Evolutionary conservation across 2,888 invertebrate genomes (phyloP).

Genomic region (Heliothis peltigera): DNA sequence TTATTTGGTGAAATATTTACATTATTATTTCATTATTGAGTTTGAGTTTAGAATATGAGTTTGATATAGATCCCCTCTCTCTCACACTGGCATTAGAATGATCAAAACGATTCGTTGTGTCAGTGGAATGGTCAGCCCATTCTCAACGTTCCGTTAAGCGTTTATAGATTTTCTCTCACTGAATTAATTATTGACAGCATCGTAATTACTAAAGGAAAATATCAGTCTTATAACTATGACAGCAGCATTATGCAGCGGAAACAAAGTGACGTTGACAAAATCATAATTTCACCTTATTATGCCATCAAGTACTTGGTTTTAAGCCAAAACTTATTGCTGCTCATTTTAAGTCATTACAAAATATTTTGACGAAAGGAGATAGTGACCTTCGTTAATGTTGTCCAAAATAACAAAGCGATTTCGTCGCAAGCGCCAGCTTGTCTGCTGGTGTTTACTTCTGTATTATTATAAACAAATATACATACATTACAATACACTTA

Average conservation of each 20-base stretch:
- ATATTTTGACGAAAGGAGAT: slow-evolving; percentile 24
- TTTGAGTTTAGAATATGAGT: no score
- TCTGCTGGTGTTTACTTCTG: slow-evolving; percentile 9
- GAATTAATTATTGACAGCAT: background rate
- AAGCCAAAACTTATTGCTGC: slow-evolving; percentile 29
- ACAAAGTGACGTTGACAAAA: slow-evolving; percentile 9
- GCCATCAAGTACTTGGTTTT: slow-evolving; percentile 19
- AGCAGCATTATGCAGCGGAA: background rate
- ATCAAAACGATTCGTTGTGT: no score
- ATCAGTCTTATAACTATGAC: background rate
- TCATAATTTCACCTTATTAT: slow-evolving; percentile 12
- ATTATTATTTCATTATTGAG: no score
- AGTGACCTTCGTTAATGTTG: slow-evolving; percentile 24
- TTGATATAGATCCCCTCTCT: no score
- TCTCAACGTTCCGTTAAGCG: no score
- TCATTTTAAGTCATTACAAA: slow-evolving; percentile 17
- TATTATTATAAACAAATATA: background rate
- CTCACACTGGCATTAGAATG: no score
- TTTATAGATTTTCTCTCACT: no score
- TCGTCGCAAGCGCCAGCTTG: slow-evolving; percentile 5
- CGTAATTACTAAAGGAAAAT: background rate
- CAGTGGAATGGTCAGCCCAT: no score
- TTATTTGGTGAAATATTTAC: no score
- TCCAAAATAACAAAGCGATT: slow-evolving; percentile 5
- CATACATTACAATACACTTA: no score